Evolutionary conservation across 2,888 invertebrate species (phyloP), one percentile per base, ranked within the genome.

Genomic region (Thera obeliscata): DNA sequence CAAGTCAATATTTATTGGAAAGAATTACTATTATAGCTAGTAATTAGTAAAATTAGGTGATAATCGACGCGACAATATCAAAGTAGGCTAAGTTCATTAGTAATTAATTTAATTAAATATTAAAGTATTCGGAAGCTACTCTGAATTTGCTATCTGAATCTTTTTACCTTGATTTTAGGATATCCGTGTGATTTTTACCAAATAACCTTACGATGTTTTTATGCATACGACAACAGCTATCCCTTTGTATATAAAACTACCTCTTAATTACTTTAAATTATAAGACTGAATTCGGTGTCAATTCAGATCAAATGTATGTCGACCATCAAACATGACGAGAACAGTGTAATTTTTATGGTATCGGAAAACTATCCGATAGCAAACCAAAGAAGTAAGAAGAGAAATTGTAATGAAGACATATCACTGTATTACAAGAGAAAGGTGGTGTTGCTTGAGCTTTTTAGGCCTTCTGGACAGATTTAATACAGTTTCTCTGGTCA

Each of bases 261-360:
- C 87, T 91, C 89, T 86, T 85, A 82, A 83, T 83, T 82, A 82
- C 82, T 84, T 72, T 87, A 84, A 83, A 87, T 87, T 83, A 85
- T 81, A 93, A 94, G 94, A 94, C 94, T 94, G 94, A 94, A 91
- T 90, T 90, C 90, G 82, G 88, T 89, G 94, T 94, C 94, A 94
- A 94, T 94, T 94, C 93, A 89, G 91, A 86, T 82, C 82, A 67
- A 66, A 67, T 67, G 59, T 61, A 64, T 55, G 78, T 77, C 72
- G 74, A 70, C 77, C 78, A 80, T 65, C 78, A 74, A 75, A 74
- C 73, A 75, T 62, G 66, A 67, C 74, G 69, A 74, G 11, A 54
- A 56, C 56, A 63, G 56, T 65, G 56, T 64, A 56, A 62, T 59
- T 62, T 68, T 58, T 65, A 46, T 52, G 8, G 22, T 22, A 54